Conservation (phyloP, 2,888 invertebrate species). For the Apodemia mormo region DNA sequence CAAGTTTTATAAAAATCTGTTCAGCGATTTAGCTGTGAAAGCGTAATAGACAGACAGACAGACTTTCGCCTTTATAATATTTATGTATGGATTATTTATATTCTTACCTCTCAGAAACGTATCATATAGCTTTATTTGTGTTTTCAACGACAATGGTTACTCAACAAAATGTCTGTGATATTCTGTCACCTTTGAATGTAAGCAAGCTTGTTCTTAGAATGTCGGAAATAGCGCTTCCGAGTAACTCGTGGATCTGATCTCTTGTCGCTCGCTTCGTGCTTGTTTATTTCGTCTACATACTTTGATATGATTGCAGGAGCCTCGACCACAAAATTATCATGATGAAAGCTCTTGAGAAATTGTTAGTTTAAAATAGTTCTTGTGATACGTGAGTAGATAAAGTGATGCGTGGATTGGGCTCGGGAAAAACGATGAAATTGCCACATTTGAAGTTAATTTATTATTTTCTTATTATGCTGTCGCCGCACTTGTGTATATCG, state of each 20-base stretch:
- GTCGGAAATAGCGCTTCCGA: conserved; percentile 76
- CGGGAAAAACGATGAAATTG: too few species aligned
- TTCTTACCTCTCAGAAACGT: not conserved
- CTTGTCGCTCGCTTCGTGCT: conserved; percentile 57
- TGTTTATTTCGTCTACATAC: conserved; percentile 49
- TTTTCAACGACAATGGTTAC: not conserved
- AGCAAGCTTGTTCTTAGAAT: conserved; percentile 60
- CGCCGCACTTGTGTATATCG: too few species aligned
- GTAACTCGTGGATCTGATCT: conserved; percentile 71
- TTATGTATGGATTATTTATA: too few species aligned
- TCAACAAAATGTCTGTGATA: conserved; percentile 23
- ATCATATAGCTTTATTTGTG: not conserved
- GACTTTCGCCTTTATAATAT: too few species aligned
- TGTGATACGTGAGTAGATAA: too few species aligned
- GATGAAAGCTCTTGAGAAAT: conserved; percentile 12
- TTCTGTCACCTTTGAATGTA: conserved; percentile 47
- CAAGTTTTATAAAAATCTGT: too few species aligned
- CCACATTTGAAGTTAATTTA: too few species aligned
- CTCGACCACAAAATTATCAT: conserved; percentile 6
- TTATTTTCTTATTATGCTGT: too few species aligned
- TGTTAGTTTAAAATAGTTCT: not conserved
- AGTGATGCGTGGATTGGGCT: too few species aligned
- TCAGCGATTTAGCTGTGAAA: too few species aligned
- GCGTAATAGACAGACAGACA: too few species aligned
- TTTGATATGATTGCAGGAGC: conserved; percentile 24